A percentile compares a stretch with the other conserved stretches of the same genome.
Evolutionary conservation across 2,113 vertebrate species (phyloP).

Genomic region (Chionomys nivalis): DNA sequence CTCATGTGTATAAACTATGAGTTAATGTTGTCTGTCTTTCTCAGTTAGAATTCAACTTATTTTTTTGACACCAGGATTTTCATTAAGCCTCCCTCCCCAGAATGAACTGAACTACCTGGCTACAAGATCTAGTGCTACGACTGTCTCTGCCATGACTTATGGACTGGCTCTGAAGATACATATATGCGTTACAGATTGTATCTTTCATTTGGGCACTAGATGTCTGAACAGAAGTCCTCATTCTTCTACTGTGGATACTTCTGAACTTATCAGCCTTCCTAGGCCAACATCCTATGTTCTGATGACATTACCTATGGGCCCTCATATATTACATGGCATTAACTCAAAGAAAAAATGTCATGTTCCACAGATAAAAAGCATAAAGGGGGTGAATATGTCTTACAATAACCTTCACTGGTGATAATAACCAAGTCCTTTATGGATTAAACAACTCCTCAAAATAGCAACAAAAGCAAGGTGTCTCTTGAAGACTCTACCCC

Average conservation of each 20-base stretch:
- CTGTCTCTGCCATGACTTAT: not conserved
- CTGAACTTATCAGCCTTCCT: not conserved
- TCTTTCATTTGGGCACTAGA: not conserved
- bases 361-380: not conserved
- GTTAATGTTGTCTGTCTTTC: not conserved
- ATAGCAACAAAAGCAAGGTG: not conserved
- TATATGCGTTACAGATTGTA: not conserved
- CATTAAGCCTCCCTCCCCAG: not conserved
- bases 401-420: not conserved
- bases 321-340: not conserved
- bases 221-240: not conserved
- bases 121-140: not conserved
- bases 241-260: not conserved
- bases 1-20: not conserved
- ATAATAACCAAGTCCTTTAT: not conserved
- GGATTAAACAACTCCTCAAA: not conserved
- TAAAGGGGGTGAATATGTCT: not conserved
- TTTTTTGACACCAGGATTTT: not conserved
- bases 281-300: not conserved
- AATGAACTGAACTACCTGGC: not conserved
- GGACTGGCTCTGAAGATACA: too few relatives aligned
- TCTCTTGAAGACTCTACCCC: not conserved
- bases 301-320: too few relatives aligned
- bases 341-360: not conserved
- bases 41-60: not conserved